Conservation (phyloP, 2,888 invertebrate species). For the Nemotelus pantherinus region DNA sequence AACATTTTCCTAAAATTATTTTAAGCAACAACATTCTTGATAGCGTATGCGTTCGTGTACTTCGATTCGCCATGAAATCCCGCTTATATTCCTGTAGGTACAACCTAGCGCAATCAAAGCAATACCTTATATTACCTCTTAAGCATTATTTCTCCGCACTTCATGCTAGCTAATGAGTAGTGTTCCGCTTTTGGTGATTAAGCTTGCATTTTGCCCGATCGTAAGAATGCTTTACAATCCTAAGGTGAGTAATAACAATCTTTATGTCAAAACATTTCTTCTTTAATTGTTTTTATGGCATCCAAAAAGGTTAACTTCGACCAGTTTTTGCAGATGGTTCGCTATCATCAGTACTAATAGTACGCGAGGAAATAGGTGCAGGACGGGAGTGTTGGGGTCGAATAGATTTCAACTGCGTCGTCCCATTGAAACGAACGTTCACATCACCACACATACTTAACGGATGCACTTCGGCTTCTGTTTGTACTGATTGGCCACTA, state of each 20-base stretch:
- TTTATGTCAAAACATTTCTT: background rate
- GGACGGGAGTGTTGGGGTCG: constrained; percentile 65
- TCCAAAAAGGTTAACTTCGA: constrained; percentile 64
- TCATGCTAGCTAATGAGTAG: too few species aligned
- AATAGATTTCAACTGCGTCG: constrained; percentile 81
- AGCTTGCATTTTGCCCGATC: too few species aligned
- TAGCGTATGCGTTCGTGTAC: too few species aligned
- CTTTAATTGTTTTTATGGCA: constrained; percentile 46
- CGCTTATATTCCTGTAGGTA: too few species aligned
- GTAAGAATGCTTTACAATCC: too few species aligned
- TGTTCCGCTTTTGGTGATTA: too few species aligned
- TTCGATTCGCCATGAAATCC: too few species aligned
- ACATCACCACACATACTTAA: constrained; percentile 79
- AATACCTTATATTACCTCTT: too few species aligned
- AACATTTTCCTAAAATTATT: too few species aligned
- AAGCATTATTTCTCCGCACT: too few species aligned
- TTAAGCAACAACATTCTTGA: too few species aligned
- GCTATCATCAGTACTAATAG: constrained; percentile 38
- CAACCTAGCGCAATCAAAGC: too few species aligned
- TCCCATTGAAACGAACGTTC: constrained; percentile 82
- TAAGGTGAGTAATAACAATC: background rate
- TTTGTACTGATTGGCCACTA: constrained; percentile 3
- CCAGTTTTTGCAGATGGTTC: constrained; percentile 53
- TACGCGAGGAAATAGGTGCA: constrained; percentile 26
- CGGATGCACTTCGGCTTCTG: constrained; percentile 69